Evolutionary conservation across 2,113 vertebrate genomes (phyloP).

Genomic region (Tinamus guttatus): DNA sequence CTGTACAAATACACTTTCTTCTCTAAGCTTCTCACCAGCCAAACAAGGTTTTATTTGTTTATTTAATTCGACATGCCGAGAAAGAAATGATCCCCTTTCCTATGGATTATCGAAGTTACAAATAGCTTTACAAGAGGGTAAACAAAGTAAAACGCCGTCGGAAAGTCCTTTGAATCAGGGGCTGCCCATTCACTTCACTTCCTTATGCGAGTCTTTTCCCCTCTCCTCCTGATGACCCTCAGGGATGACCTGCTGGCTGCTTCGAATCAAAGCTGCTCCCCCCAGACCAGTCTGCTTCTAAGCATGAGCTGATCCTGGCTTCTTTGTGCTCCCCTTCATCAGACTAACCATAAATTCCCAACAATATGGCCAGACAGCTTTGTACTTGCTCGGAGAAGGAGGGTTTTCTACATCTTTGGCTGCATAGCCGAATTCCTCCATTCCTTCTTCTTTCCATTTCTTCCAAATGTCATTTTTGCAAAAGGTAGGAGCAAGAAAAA

Average conservation of each 20-base stretch:
- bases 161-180: constrained; percentile 53
- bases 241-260: not conserved
- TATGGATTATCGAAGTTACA: constrained; percentile 70
- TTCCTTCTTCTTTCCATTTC: not conserved
- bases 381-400: not conserved
- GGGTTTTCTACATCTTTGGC: not conserved
- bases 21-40: constrained; percentile 67
- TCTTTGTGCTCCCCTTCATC: not conserved
- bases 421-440: not conserved
- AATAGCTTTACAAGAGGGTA: constrained; percentile 70
- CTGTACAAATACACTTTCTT: constrained; percentile 67
- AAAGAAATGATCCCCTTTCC: constrained; percentile 71
- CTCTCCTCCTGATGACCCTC: not conserved
- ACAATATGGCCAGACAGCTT: not conserved
- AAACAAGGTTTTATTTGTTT: constrained; percentile 75
- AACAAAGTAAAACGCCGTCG: constrained; percentile 60
- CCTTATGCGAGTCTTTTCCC: not conserved
- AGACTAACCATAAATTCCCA: not conserved
- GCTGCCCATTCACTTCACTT: not conserved
- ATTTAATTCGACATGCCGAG: constrained; percentile 69
- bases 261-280: not conserved
- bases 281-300: not conserved
- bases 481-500: not conserved
- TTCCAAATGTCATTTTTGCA: not conserved
- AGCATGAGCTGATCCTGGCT: not conserved